These are phyloP conservation scores for Drosophila dunni DNA, from an alignment of 1,140 invertebrate species.

Conservation along the genomic window DNA sequence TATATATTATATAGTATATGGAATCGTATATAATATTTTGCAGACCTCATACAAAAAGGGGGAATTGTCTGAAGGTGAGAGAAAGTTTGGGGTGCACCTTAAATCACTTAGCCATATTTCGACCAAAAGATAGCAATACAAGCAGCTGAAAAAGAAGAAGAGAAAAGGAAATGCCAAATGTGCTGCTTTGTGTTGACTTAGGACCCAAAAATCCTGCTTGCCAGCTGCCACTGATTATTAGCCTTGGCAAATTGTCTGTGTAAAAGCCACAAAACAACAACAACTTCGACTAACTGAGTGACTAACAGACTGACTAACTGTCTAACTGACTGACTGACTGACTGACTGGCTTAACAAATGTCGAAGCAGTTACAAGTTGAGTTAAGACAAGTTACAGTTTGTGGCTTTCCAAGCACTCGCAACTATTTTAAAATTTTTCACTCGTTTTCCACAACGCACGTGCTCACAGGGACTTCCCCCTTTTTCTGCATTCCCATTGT, in stretches of 20 bases:
- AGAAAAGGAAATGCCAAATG: conserved; percentile 49
- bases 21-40: conserved; percentile 55
- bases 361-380: conserved; percentile 13
- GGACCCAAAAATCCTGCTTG: conserved; percentile 50
- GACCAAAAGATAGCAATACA: not conserved
- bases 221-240: conserved; percentile 61
- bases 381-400: conserved; percentile 25
- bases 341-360: conserved; percentile 43
- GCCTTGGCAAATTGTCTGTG: conserved; percentile 40
- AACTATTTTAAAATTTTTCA: conserved; percentile 70
- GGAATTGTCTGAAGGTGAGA: conserved; percentile 2
- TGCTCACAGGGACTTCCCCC: conserved; percentile 27
- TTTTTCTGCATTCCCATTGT: not conserved
- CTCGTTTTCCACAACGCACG: conserved; percentile 63
- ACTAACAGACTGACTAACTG: conserved; percentile 31
- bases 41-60: not conserved
- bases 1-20: conserved; percentile 25
- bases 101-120: conserved; percentile 64
- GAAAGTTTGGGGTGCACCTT: conserved; percentile 11
- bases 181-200: conserved; percentile 59
- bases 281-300: conserved; percentile 32
- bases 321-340: conserved; percentile 24
- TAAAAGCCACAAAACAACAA: conserved; percentile 43
- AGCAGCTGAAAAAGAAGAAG: conserved; percentile 1
- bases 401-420: conserved; percentile 41